These are phyloP conservation scores for Brachionus asplanchnoidis DNA, from an alignment of 1,140 invertebrate species.

Conservation along the genomic window DNA sequence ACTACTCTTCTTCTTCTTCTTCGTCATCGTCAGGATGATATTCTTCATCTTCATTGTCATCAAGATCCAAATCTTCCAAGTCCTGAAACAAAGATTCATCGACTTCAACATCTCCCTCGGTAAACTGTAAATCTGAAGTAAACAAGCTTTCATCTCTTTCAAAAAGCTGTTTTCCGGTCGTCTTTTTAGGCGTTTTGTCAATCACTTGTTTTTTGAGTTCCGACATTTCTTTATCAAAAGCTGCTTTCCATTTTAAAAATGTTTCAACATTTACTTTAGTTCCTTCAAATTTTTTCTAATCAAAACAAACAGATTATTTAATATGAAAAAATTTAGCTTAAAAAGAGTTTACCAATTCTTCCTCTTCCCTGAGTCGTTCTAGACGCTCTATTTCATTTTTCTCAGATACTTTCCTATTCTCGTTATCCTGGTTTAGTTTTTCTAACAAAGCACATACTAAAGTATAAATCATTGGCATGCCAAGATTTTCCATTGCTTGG, in stretches of 20 bases:
- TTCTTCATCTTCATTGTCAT: conserved; percentile 62
- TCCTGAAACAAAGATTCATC: conserved; percentile 91
- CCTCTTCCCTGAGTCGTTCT: conserved; percentile 66
- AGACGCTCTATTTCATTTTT: conserved; percentile 66
- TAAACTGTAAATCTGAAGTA: conserved; percentile 80
- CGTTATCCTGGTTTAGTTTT: conserved; percentile 56
- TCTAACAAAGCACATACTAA: conserved; percentile 85
- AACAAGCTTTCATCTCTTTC: conserved; percentile 81
- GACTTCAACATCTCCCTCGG: conserved; percentile 76
- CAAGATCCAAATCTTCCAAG: conserved; percentile 78
- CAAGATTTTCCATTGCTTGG: conserved; percentile 76
- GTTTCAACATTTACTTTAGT: conserved; percentile 88
- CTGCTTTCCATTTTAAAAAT: conserved; percentile 88
- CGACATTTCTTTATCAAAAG: conserved; percentile 83
- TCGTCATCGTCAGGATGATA: conserved; percentile 33
- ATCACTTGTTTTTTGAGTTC: conserved; percentile 67
- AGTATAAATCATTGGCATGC: conserved; percentile 95
- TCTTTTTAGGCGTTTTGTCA: conserved; percentile 53
- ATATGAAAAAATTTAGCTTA: too few species aligned
- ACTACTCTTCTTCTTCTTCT: background rate
- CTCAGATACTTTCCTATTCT: conserved; percentile 67
- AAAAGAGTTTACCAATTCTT: conserved; percentile 68
- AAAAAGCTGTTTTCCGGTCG: conserved; percentile 78
- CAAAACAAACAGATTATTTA: too few species aligned
- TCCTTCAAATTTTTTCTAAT: conserved; percentile 85